Base-by-base conservation (phyloP, 35 echinoderm and acorn worm species). In the Acanthaster planci region DNA sequence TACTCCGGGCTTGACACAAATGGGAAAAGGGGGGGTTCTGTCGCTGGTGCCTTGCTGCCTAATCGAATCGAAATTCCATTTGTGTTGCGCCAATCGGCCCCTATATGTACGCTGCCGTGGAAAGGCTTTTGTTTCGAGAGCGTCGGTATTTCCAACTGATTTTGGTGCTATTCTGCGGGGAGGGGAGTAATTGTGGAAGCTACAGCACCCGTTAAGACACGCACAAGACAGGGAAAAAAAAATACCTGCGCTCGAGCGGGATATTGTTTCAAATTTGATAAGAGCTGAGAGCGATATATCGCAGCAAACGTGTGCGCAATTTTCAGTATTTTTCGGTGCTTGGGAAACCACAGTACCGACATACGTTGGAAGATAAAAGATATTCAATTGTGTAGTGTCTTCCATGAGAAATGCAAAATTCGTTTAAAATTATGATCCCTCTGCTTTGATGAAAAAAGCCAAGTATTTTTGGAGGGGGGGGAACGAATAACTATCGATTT, bases 221-320 rank as follows among this genome's bases (percentile, higher is more conserved):
- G n/a, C n/a, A 47, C 42, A 47, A 47, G 42, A 47, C 4, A 12
- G 42, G 42, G 42, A 8, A 72, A 72, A 31, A 72, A 59, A 59
- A 59, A 59, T 59, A 59, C 10, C 64, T 34, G 1, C 23, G 64
- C 64, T 31, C 23, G 64, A 19, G 64, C 64, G 18, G 26, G 26
- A 72, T 27, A 72, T 72, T 6, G 30, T 72, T 72, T 72, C 64
- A 30, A 72, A 72, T 72, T 72, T 34, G 29, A 72, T 72, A 72
- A 72, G 30, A 72, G 26, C 34, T 34, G 64, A 72, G 64, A 72
- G 34, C 23, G 64, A 72, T 72, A n/a, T n/a, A 72, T 72, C 14
- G 64, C 64, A 14, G 64, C 12, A 47, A 47, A 47, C 12, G 42
- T 47, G 42, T 47, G 12, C 12, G 42, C 42, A 47, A 47, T 47